A percentile compares a stretch with the other conserved stretches of the same genome.
phyloP scores from a whole-genome alignment of 2,113 vertebrate genomes.

The Peucedramus taeniatus region DNA sequence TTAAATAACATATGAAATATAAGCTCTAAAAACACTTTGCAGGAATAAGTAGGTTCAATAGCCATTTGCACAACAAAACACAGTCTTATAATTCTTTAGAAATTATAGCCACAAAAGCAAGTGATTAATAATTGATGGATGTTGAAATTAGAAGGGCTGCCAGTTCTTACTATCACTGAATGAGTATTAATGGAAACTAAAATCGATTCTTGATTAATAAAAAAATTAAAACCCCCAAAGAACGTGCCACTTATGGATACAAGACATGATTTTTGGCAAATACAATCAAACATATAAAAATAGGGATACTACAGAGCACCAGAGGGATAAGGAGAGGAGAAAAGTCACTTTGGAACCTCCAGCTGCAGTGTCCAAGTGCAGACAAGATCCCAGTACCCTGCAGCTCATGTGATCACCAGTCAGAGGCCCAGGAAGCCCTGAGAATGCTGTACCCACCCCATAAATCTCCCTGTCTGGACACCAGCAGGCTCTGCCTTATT shows the following conservation, averaged over 20 bases:
- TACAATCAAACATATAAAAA: not conserved
- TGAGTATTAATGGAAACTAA: not conserved
- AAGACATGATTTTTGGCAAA: not conserved
- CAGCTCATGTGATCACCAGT: rapidly evolving
- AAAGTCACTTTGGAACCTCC: too few species aligned
- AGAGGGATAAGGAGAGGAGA: not conserved
- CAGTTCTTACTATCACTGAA: not conserved
- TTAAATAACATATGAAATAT: not conserved
- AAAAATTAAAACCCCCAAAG: not conserved
- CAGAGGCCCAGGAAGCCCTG: not conserved
- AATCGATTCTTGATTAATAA: not conserved
- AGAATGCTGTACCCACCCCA: not conserved
- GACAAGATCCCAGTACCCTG: rapidly evolving
- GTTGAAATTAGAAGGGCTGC: not conserved
- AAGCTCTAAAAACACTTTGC: not conserved
- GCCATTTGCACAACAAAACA: not conserved
- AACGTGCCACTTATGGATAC: rapidly evolving
- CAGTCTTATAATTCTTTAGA: not conserved
- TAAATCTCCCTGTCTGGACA: not conserved
- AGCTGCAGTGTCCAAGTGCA: not conserved
- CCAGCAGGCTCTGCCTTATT: not conserved
- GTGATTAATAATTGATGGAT: not conserved
- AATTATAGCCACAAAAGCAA: not conserved
- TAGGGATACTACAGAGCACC: not conserved
- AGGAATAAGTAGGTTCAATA: not conserved